Base-by-base conservation (phyloP, 2,888 invertebrate genomes). In the Drosophila limbata region DNA sequence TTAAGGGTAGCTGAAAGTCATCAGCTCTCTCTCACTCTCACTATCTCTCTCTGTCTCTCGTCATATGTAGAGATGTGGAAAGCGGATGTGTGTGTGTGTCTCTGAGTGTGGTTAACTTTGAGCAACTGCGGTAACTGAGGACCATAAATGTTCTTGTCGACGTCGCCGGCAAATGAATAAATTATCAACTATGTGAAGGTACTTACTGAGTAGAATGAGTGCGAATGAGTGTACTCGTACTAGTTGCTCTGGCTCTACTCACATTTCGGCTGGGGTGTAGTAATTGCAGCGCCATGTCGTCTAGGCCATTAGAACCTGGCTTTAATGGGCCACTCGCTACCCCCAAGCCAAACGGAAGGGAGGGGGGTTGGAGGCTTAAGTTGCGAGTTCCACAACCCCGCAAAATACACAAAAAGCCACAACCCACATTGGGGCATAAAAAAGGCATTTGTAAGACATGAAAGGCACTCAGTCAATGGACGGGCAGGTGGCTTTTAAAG, bases 391-490 rank as follows among this genome's bases (percentile, higher is more conserved):
- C 19, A 8, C 53, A 57, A 9, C 13, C 37, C 53, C 31, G 4
- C 10, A 35, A n/a, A 21, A 9, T 17, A 31, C 42, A 42, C n/a
- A 33, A 35, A 68, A 80, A 87, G 72, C 87, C 81, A 64, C 85
- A 84, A 76, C 72, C 53, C 79, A 69, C 72, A 85, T 75, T 57
- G 79, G 79, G 79, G 88, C 88, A 85, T 85, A 85, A 88, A 85
- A 88, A 85, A 83, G 70, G 79, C 88, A 85, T 85, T 85, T 85
- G 84, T 85, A 81, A 71, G 85, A 85, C 86, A 85, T 85, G 84
- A 85, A 85, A 84, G 84, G 85, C 73, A 87, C 71, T 87, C 87
- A 73, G 80, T 84, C 84, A 86, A 77, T 79, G 57, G 65, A 47
- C 50, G 66, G 73, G 68, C 85, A 83, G 85, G 88, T 82, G 85